Conservation (phyloP, 2,113 vertebrate species). For the Pyxicephalus adspersus region DNA sequence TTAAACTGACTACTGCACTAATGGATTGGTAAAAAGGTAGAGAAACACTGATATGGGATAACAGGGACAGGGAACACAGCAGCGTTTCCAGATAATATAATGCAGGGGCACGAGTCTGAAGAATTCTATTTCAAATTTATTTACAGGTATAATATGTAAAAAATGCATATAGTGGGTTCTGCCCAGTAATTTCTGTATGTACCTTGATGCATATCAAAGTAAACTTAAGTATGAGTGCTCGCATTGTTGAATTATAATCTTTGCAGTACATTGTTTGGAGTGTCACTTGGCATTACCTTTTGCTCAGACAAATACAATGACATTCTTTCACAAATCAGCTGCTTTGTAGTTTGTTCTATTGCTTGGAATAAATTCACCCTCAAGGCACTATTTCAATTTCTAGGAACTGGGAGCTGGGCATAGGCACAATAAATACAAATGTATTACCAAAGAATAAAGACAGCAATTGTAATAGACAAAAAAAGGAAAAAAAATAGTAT, state of each 20-base stretch:
- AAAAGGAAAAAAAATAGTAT: background rate
- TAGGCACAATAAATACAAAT: background rate
- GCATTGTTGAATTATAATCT: too few relatives aligned
- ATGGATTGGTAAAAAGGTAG: too few relatives aligned
- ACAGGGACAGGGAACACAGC: background rate
- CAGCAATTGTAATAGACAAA: background rate
- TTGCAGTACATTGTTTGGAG: background rate
- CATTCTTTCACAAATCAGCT: background rate
- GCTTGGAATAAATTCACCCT: conserved; percentile 8
- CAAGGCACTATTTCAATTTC: conserved; percentile 25
- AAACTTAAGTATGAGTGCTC: background rate
- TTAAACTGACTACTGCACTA: too few relatives aligned
- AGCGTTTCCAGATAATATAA: too few relatives aligned
- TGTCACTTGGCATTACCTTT: conserved; percentile 21
- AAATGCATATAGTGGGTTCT: too few relatives aligned
- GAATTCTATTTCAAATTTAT: too few relatives aligned
- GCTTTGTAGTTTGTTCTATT: background rate
- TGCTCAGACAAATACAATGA: background rate
- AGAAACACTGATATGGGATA: too few relatives aligned
- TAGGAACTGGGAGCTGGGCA: background rate
- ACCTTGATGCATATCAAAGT: background rate
- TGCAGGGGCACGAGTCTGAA: too few relatives aligned
- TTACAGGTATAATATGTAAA: too few relatives aligned
- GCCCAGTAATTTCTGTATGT: too few relatives aligned
- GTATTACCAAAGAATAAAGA: background rate